These are phyloP conservation scores for Thymelicus sylvestris DNA, from an alignment of 2,888 invertebrate genomes.

Conservation along the genomic window DNA sequence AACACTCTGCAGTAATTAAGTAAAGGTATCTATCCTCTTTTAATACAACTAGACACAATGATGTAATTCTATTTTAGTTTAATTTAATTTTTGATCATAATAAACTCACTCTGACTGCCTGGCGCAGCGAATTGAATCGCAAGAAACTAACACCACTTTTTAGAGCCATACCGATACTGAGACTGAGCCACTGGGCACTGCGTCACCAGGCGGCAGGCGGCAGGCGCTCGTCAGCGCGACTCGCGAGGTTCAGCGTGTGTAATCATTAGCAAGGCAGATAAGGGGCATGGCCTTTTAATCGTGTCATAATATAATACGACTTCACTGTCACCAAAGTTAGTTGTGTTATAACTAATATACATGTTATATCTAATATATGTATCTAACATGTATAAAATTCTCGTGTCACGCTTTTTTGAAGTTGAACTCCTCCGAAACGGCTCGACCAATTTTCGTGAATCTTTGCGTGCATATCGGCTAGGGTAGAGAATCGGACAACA, in stretches of 20 bases:
- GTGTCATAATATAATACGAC: background rate
- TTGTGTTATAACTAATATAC: background rate
- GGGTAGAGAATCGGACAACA: too few relatives aligned
- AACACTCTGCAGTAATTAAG: too few relatives aligned
- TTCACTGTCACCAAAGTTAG: background rate
- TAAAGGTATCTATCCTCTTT: background rate
- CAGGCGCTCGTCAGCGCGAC: constrained; percentile 36
- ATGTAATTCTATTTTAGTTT: background rate
- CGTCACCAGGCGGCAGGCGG: background rate
- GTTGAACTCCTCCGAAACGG: too few relatives aligned
- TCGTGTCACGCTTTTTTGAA: too few relatives aligned
- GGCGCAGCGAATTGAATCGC: constrained; percentile 55
- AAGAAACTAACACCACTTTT: constrained; percentile 65
- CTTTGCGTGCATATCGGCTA: too few relatives aligned
- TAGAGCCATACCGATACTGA: constrained; percentile 70
- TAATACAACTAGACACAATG: background rate
- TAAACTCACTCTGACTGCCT: constrained; percentile 62
- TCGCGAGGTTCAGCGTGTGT: constrained; percentile 47
- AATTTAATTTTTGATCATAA: background rate
- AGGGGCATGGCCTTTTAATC: constrained; percentile 52
- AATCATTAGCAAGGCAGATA: constrained; percentile 70
- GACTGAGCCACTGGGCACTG: background rate
- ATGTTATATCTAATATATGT: too few relatives aligned
- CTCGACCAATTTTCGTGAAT: too few relatives aligned
- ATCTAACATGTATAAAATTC: too few relatives aligned